phyloP scores from a whole-genome alignment of 2,113 vertebrate genomes.

The Rhegmatorhina hoffmannsi region DNA sequence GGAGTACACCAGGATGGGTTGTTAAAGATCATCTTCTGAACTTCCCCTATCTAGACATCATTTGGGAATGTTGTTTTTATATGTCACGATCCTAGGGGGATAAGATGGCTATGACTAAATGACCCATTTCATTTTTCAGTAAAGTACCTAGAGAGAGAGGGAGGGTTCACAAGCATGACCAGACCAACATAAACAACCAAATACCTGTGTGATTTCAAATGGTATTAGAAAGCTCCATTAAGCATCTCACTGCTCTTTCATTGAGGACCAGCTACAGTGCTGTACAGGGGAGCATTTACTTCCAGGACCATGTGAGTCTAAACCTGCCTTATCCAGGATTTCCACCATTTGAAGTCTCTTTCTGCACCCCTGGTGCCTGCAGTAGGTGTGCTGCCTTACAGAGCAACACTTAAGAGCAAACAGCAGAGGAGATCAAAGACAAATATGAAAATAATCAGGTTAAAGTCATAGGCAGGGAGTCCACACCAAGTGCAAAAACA shows the following conservation, averaged over 20 bases:
- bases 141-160: neutral
- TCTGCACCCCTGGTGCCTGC: neutral
- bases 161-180: neutral
- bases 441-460: conserved; percentile 19
- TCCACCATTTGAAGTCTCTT: neutral
- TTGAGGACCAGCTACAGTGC: neutral
- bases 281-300: neutral
- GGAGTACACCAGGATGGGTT: rapidly evolving
- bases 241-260: neutral
- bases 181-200: neutral
- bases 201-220: neutral
- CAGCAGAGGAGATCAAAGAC: conserved; percentile 39
- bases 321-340: neutral
- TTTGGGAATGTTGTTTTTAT: neutral
- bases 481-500: neutral
- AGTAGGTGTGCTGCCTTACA: neutral
- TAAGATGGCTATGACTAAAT: neutral
- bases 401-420: neutral
- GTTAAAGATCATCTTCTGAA: neutral
- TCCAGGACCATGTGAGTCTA: neutral
- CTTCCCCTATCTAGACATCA: neutral
- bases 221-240: neutral
- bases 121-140: neutral
- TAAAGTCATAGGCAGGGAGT: neutral
- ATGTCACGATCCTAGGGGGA: neutral